A percentile compares a stretch with the other conserved stretches of the same genome.
phyloP scores from a whole-genome alignment of 37 sponge, comb jelly and placozoan genomes.

The Beroe forskalii region DNA sequence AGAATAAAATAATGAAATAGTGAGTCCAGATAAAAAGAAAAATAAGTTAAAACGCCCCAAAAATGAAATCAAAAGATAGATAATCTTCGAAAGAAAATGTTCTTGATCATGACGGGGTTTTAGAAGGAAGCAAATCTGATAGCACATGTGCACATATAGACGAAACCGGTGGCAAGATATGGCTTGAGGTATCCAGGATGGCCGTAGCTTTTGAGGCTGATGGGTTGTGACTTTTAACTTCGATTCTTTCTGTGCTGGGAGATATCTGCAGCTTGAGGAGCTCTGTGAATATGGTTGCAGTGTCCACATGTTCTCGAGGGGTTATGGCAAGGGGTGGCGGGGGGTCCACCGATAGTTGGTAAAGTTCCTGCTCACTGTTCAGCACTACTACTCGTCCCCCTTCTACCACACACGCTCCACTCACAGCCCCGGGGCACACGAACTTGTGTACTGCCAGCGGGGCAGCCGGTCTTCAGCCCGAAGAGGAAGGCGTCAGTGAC shows the following conservation, averaged over 20 bases:
- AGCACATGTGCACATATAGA: conserved; percentile 23
- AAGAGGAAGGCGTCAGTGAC: conserved; percentile 32
- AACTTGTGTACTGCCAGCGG: conserved; percentile 54
- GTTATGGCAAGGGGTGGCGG: neutral
- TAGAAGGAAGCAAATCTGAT: conserved; percentile 18
- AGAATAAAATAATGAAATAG: too few relatives aligned
- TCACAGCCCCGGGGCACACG: conserved; percentile 37
- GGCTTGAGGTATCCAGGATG: neutral
- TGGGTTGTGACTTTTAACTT: neutral
- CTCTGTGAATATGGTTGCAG: conserved; percentile 16
- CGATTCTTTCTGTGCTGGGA: neutral
- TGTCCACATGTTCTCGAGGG: neutral
- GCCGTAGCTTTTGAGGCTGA: conserved; percentile 2
- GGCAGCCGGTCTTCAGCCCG: neutral
- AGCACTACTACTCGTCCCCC: conserved; percentile 35
- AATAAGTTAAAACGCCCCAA: too few relatives aligned
- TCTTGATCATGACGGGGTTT: too few relatives aligned
- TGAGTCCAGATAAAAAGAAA: too few relatives aligned
- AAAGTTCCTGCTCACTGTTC: conserved; percentile 48
- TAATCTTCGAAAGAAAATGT: too few relatives aligned
- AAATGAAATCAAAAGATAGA: too few relatives aligned
- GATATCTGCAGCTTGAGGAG: conserved; percentile 14
- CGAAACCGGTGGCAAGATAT: conserved; percentile 12
- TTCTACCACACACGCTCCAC: conserved; percentile 3
- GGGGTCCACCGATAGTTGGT: neutral